A percentile compares a stretch with the other conserved stretches of the same genome.
These are phyloP conservation scores for Microplitis manilae DNA, from an alignment of 2,888 invertebrate species.

Conservation along the genomic window DNA sequence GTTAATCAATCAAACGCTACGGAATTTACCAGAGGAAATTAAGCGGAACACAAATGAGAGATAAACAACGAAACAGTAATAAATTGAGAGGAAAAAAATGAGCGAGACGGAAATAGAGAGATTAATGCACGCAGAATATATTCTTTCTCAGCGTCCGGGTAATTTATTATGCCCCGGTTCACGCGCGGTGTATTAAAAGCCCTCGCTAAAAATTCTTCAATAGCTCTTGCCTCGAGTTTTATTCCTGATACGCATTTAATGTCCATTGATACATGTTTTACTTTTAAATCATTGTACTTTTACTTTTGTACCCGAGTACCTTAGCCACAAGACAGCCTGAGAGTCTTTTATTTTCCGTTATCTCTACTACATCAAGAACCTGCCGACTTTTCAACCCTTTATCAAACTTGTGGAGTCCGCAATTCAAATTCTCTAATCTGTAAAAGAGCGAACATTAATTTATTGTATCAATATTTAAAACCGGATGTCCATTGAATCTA, in stretches of 20 bases:
- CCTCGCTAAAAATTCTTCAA: conserved; percentile 19
- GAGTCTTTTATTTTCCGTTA: not conserved
- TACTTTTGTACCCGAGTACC: not conserved
- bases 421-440: not conserved
- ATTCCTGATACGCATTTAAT: conserved; percentile 30
- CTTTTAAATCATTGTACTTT: conserved; percentile 22
- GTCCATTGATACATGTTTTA: conserved; percentile 9
- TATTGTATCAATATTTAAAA: not conserved
- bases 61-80: not conserved
- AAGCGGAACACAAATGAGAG: not conserved
- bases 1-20: not conserved
- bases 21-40: not conserved
- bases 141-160: conserved; percentile 17
- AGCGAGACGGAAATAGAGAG: not conserved
- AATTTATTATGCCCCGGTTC: conserved; percentile 29
- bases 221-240: not conserved
- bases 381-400: not conserved
- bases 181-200: conserved; percentile 8
- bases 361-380: not conserved
- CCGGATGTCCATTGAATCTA: not conserved
- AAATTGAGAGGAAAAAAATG: not conserved
- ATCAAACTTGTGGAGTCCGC: not conserved
- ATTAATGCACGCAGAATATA: conserved; percentile 15
- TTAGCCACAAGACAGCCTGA: not conserved
- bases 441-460: not conserved